These are phyloP conservation scores for Drosophila sucinea DNA, from an alignment of 1,140 invertebrate species.

Conservation along the genomic window DNA sequence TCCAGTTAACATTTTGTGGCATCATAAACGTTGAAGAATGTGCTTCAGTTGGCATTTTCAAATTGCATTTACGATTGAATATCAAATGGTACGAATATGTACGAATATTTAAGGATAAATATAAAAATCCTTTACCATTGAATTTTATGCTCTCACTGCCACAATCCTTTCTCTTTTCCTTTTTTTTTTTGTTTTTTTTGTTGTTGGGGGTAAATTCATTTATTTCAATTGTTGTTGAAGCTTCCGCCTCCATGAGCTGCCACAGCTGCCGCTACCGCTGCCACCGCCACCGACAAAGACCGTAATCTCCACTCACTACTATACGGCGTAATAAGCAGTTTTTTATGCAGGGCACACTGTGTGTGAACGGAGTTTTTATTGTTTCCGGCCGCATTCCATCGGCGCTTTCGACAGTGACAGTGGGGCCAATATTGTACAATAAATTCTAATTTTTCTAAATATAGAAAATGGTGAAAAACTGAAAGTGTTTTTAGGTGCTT, in stretches of 20 bases:
- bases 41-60: not conserved
- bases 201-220: slow-evolving; percentile 66
- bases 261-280: not conserved
- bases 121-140: slow-evolving; percentile 32
- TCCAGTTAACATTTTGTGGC: slow-evolving; percentile 43
- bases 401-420: slow-evolving; percentile 25
- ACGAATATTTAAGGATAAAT: not conserved
- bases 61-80: slow-evolving; percentile 26
- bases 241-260: slow-evolving; percentile 26
- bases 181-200: slow-evolving; percentile 36
- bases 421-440: slow-evolving; percentile 13
- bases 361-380: slow-evolving; percentile 68
- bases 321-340: slow-evolving; percentile 74
- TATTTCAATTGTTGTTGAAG: slow-evolving; percentile 76
- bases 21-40: slow-evolving; percentile 34
- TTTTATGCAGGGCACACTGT: slow-evolving; percentile 70
- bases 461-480: too few species aligned
- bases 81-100: slow-evolving; percentile 13
- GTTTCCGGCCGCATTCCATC: slow-evolving; percentile 60
- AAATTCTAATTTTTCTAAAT: too few species aligned
- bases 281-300: slow-evolving; percentile 16
- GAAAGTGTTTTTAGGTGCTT: too few species aligned
- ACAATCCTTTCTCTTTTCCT: slow-evolving; percentile 54
- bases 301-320: slow-evolving; percentile 51
- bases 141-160: slow-evolving; percentile 60